Conservation (phyloP, 2,888 invertebrate genomes). For the Hymenopus coronatus region DNA sequence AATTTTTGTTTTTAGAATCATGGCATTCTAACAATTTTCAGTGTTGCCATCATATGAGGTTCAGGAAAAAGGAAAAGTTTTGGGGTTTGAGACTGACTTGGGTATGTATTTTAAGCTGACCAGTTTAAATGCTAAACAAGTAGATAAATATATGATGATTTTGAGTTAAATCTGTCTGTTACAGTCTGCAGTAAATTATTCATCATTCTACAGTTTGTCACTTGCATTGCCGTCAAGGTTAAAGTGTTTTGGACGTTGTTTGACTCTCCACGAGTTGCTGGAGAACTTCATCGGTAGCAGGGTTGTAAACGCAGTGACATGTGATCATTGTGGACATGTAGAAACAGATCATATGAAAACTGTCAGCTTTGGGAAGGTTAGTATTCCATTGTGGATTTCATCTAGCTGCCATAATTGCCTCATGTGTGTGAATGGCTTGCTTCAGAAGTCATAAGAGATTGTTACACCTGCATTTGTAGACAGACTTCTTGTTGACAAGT, state of each 20-base stretch:
- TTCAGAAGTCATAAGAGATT: too few species aligned
- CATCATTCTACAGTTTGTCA: constrained; percentile 87
- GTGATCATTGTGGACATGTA: constrained; percentile 63
- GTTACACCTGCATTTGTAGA: too few species aligned
- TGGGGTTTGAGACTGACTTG: too few species aligned
- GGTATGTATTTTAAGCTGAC: too few species aligned
- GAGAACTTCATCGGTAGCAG: constrained; percentile 84
- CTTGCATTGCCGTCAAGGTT: constrained; percentile 67
- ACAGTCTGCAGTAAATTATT: constrained; percentile 84
- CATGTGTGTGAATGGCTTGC: too few species aligned
- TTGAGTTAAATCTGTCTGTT: constrained; percentile 40
- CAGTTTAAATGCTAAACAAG: too few species aligned
- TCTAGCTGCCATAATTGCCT: too few species aligned
- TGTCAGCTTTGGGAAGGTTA: constrained; percentile 72
- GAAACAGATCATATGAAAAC: constrained; percentile 54
- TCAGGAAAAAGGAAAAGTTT: too few species aligned
- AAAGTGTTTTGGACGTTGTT: constrained; percentile 55
- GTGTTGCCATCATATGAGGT: too few species aligned
- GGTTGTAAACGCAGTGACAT: constrained; percentile 78
- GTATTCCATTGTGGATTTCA: neutral
- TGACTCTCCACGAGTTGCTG: constrained; percentile 66
- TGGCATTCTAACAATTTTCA: too few species aligned
- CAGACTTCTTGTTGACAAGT: too few species aligned
- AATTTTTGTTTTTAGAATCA: too few species aligned
- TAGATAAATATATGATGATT: neutral